Percentiles rank a stretch among this genome's conserved stretches.
phyloP scores from a whole-genome alignment of 1,140 invertebrate species.

The Diorhabda elongata region DNA sequence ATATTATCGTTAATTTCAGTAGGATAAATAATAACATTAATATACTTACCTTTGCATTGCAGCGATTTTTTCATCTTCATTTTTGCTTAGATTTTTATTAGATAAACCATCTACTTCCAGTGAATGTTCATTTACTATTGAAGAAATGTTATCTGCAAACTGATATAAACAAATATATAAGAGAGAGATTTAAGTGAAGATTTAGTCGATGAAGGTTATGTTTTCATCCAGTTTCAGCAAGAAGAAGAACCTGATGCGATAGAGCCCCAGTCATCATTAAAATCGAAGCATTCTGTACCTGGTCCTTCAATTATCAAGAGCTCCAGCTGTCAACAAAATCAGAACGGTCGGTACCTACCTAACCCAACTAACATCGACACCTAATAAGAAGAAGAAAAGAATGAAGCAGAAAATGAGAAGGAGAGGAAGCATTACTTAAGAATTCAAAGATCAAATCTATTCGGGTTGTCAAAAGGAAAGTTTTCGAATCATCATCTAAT shows the following conservation, averaged over 20 bases:
- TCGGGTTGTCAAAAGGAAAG: too few relatives aligned
- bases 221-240: background rate
- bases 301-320: too few relatives aligned
- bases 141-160: background rate
- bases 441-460: too few relatives aligned
- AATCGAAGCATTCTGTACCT: too few relatives aligned
- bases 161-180: background rate
- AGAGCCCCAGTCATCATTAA: too few relatives aligned
- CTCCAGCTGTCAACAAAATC: too few relatives aligned
- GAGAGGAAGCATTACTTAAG: too few relatives aligned
- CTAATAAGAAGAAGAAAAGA: too few relatives aligned
- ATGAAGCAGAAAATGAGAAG: too few relatives aligned
- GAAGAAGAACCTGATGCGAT: background rate
- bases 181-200: background rate
- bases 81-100: background rate
- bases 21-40: background rate
- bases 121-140: background rate
- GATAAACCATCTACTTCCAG: background rate
- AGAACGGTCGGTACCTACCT: too few relatives aligned
- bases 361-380: too few relatives aligned
- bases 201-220: background rate
- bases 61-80: conserved; percentile 4
- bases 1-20: background rate
- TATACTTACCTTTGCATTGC: background rate
- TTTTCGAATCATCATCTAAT: too few relatives aligned